phyloP scores from a whole-genome alignment of 2,113 vertebrate genomes.

The Irena cyanogastra region DNA sequence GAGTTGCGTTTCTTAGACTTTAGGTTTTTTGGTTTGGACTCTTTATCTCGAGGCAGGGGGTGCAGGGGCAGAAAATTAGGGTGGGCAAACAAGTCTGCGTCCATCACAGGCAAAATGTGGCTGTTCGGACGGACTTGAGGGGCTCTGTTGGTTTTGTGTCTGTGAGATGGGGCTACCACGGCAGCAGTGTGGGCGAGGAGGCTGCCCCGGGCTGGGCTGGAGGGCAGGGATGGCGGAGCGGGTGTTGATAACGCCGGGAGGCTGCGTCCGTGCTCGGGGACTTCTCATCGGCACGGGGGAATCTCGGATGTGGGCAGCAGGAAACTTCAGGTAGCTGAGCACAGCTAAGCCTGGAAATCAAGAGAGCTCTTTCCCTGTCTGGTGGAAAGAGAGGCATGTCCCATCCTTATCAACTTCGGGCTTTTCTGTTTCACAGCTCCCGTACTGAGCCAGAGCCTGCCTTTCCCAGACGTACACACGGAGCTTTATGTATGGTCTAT shows the following conservation, averaged over 20 bases:
- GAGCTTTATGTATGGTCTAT: neutral
- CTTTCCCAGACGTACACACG: neutral
- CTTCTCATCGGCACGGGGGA: neutral
- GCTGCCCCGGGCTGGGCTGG: neutral
- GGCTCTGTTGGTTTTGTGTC: neutral
- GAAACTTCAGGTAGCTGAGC: neutral
- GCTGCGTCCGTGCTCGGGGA: neutral
- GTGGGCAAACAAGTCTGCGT: neutral
- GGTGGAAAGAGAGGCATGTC: neutral
- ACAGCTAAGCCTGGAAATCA: neutral
- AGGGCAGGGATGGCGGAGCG: neutral
- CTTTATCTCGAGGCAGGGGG: neutral
- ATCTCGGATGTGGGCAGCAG: neutral
- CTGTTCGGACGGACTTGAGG: neutral
- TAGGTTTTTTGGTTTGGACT: neutral
- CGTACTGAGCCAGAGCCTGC: neutral
- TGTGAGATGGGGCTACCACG: neutral
- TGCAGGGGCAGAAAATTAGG: neutral
- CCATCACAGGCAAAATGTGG: neutral
- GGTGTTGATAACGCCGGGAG: neutral
- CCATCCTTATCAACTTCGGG: neutral
- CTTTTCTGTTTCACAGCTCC: neutral
- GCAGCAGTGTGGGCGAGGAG: neutral
- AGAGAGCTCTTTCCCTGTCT: neutral
- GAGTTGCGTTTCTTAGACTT: neutral